Evolutionary conservation across 2,113 vertebrate species (phyloP).

Genomic region (Lycaon pictus): DNA sequence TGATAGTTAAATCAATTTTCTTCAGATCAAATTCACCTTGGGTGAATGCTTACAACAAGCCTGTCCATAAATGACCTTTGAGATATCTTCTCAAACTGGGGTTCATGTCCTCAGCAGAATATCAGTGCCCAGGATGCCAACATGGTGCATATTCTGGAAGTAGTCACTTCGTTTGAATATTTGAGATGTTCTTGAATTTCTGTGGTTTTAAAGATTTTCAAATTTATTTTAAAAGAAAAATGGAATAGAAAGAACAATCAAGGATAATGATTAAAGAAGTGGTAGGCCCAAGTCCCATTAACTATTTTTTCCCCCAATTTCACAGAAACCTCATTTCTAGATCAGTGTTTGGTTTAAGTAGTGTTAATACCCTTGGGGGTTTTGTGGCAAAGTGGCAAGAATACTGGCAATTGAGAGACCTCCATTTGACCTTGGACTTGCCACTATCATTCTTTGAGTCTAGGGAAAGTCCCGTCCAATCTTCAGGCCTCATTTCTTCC

Average conservation of each 20-base stretch:
- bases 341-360: background rate
- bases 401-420: background rate
- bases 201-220: background rate
- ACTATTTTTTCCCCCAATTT: background rate
- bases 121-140: background rate
- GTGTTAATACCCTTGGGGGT: background rate
- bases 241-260: background rate
- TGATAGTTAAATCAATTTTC: background rate
- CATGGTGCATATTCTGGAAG: background rate
- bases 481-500: background rate
- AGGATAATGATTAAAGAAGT: background rate
- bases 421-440: background rate
- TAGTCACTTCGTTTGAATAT: background rate
- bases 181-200: background rate
- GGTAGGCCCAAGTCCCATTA: background rate
- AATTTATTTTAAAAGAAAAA: slow-evolving; percentile 31
- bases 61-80: background rate
- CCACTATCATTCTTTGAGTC: background rate
- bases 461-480: background rate
- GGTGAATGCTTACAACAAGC: background rate
- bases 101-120: rapidly evolving
- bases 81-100: background rate
- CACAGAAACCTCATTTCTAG: slow-evolving; percentile 4
- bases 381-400: background rate
- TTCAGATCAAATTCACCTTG: background rate